Percentiles rank a stretch among this genome's conserved stretches.
phyloP scores from a whole-genome alignment of 2,797 vertebrate genomes.

The Hydrocynus forskahlii region DNA sequence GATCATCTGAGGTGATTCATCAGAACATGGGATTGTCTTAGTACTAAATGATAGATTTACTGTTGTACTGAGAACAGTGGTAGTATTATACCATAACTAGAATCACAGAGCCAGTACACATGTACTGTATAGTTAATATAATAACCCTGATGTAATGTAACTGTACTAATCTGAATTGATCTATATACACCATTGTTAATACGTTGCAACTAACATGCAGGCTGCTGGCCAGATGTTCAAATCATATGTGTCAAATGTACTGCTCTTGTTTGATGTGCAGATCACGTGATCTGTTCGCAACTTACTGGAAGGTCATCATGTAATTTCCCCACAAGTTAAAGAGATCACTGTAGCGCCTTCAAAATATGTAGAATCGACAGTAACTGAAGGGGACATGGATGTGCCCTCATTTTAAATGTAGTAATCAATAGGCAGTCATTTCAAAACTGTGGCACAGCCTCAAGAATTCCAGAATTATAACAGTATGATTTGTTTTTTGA shows the following conservation, averaged over 20 bases:
- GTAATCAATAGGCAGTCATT: too few relatives aligned
- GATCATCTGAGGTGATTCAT: not conserved
- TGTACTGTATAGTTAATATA: not conserved
- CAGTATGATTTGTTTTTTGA: too few relatives aligned
- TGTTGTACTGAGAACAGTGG: not conserved
- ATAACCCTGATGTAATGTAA: not conserved
- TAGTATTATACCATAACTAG: not conserved
- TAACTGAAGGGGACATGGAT: too few relatives aligned
- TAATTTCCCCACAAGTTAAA: not conserved
- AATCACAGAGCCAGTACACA: too few relatives aligned
- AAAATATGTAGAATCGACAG: too few relatives aligned
- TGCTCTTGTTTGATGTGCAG: not conserved
- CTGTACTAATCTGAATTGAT: not conserved
- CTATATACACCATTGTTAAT: not conserved
- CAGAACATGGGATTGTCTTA: not conserved
- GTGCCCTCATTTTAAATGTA: too few relatives aligned
- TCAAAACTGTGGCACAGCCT: too few relatives aligned
- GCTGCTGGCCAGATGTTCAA: not conserved
- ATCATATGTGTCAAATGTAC: too few relatives aligned
- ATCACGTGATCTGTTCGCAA: not conserved
- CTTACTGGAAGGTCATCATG: too few relatives aligned
- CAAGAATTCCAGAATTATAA: too few relatives aligned
- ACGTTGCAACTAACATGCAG: not conserved
- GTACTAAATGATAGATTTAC: too few relatives aligned
- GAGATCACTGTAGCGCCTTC: too few relatives aligned